A percentile compares a stretch with the other conserved stretches of the same genome.
Conservation (phyloP, 2,888 invertebrate genomes). For the Petrophora chlorosata region DNA sequence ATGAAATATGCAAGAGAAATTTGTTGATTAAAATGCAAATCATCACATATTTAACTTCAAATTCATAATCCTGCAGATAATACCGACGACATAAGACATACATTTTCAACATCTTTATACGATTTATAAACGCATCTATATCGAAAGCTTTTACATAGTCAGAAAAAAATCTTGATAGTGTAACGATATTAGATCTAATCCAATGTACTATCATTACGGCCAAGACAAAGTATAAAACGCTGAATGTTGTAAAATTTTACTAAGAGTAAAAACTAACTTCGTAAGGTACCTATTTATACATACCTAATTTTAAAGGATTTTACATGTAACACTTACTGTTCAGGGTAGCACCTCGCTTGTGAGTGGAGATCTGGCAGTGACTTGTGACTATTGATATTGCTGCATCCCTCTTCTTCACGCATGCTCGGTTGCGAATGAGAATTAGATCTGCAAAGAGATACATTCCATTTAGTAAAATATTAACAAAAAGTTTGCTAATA, state of each 20-base stretch:
- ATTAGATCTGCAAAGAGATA: constrained; percentile 73
- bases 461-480: no score
- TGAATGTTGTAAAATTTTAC: not conserved
- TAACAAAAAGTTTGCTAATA: no score
- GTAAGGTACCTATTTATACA: not conserved
- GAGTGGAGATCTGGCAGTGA: constrained; percentile 91
- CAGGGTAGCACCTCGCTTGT: constrained; percentile 77
- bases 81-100: no score
- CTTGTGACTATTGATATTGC: constrained; percentile 89
- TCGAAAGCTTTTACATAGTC: constrained; percentile 1
- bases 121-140: not conserved
- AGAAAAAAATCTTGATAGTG: not conserved
- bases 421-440: constrained; percentile 86
- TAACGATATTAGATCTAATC: no score
- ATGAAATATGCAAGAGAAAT: no score
- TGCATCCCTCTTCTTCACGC: constrained; percentile 79
- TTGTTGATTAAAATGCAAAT: no score
- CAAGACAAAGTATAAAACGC: not conserved
- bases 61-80: no score
- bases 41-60: no score
- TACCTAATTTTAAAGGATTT: not conserved
- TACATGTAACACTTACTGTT: constrained; percentile 66
- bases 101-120: no score
- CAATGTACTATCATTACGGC: no score
- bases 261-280: not conserved